Evolutionary conservation across 2,113 vertebrate genomes (phyloP).

Genomic region (Corydoras maculifer): DNA sequence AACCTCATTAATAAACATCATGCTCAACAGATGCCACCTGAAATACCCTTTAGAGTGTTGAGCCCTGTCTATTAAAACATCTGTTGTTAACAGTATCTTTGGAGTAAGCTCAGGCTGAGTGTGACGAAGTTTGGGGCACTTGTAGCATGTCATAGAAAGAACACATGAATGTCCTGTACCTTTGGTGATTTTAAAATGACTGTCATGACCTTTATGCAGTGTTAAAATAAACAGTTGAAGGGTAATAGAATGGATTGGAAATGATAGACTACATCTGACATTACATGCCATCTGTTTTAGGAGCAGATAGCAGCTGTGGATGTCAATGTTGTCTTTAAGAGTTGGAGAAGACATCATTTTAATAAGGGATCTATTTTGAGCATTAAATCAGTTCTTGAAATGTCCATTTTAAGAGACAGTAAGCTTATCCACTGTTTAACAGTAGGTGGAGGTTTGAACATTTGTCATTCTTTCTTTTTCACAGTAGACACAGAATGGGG

Average conservation of each 20-base stretch:
- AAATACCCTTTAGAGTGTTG: conserved; percentile 14
- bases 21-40: conserved; percentile 4
- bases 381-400: too few species aligned
- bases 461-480: too few species aligned
- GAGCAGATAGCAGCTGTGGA: conserved; percentile 34
- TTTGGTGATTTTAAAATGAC: conserved; percentile 40
- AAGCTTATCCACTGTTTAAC: too few species aligned
- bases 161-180: conserved; percentile 37
- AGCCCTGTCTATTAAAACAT: not conserved
- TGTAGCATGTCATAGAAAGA: conserved; percentile 44
- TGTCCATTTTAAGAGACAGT: too few species aligned
- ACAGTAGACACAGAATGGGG: not conserved
- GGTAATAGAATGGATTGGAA: conserved; percentile 40
- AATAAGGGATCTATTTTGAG: too few species aligned
- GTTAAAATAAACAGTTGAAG: conserved; percentile 42
- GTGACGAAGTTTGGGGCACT: conserved; percentile 28
- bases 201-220: conserved; percentile 41
- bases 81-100: conserved; percentile 19
- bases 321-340: conserved; percentile 15
- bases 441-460: too few species aligned
- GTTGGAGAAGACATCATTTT: not conserved
- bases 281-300: conserved; percentile 46
- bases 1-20: conserved; percentile 16
- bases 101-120: conserved; percentile 29
- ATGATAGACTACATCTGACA: conserved; percentile 35